These are phyloP conservation scores for Semibalanus balanoides DNA, from an alignment of 1,140 invertebrate genomes.

Conservation along the genomic window DNA sequence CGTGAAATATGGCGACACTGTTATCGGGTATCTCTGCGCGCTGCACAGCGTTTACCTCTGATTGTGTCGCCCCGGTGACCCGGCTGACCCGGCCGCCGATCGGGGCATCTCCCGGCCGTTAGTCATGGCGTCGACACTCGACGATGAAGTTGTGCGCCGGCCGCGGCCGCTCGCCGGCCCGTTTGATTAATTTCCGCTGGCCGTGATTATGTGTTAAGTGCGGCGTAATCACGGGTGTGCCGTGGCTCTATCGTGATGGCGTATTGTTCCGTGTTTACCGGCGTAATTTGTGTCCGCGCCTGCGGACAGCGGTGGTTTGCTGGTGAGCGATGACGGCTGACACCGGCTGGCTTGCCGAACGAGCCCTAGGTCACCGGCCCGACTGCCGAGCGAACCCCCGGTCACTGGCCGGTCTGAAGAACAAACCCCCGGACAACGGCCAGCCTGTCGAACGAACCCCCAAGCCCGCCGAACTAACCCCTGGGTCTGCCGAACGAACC, in stretches of 20 bases:
- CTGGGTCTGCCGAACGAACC: no score
- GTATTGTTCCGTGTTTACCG: not conserved
- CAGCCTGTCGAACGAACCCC: no score
- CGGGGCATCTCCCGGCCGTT: not conserved
- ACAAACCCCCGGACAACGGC: no score
- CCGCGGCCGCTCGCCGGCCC: no score
- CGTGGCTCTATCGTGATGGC: not conserved
- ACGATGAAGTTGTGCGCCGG: not conserved
- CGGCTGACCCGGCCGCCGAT: not conserved
- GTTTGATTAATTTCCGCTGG: not conserved
- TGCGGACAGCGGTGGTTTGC: not conserved
- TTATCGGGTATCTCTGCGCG: constrained; percentile 1
- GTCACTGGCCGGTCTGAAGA: no score
- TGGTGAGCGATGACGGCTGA: not conserved
- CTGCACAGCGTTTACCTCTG: not conserved
- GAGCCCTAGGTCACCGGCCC: no score
- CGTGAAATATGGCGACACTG: not conserved
- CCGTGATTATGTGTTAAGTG: not conserved
- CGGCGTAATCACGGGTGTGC: not conserved
- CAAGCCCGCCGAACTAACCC: no score
- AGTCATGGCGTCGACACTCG: not conserved
- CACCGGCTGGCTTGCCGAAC: no score
- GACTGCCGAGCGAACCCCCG: no score
- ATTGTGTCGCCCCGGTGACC: not conserved
- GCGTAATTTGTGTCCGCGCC: not conserved